Evolutionary conservation across 2,797 vertebrate genomes (phyloP), one percentile per base, ranked within the genome.

Genomic region (Streptopelia turtur): DNA sequence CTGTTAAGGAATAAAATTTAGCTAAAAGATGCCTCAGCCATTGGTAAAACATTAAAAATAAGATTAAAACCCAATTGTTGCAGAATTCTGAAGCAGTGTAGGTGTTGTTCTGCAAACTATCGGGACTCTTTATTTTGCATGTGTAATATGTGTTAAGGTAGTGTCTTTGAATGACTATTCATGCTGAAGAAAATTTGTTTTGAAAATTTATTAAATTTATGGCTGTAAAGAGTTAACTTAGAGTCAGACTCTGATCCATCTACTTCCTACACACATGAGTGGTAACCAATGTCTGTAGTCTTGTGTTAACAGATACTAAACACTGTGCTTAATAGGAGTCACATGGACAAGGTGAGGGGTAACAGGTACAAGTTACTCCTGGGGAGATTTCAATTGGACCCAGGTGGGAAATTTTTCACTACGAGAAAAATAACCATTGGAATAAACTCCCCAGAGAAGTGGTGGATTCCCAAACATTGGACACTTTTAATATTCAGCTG

Each of bases 181-280:
- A 52, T 76, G 47, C 50, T 75, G 70, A 93, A 77, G 63, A 78
- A 94, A 70, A 41, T 60, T 59, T 77, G 28, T 93, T 92, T 93
- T 28, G 10, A 52, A 93, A 93, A 83, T 59, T 55, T 31, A 33
- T 72, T 77, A 39, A 79, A 78, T 75, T 69, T 7, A 23, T 50
- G 25, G 75, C 45, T 92, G 14, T 60, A 66, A 70, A 70, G 45
- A 75, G 43, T 37, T 53, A 78, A 60, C 69, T 30, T 50, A 83
- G 41, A 59, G 8, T 59, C 35, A 49, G 22, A n/a, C n/a, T 76
- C 14, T 81, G 74, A 87, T 60, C 49, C 21, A 52, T 77, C 37
- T 35, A 24, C 35, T 77, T 85, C 17, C 30, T 70, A 6, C 30
- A 7, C 8, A 7, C 7, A 11, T n/a, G 28, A 69, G 35, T 43